Evolutionary conservation across 2,888 invertebrate species (phyloP).

Genomic region (Macaria notata): DNA sequence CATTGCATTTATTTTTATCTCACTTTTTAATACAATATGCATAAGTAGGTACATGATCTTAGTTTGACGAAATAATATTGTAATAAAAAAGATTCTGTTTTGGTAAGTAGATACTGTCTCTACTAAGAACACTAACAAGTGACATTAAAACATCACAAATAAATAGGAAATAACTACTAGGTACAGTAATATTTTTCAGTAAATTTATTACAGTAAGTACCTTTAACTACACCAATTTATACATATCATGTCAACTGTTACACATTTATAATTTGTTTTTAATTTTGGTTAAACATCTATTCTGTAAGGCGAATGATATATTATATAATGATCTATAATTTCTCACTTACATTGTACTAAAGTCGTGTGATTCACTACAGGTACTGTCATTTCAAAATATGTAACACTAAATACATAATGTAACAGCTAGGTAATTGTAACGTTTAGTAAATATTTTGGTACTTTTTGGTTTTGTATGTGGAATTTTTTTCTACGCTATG

Average conservation of each 20-base stretch:
- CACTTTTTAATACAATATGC: not conserved
- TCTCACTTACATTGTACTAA: slow-evolving; percentile 13
- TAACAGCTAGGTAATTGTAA: slow-evolving; percentile 3
- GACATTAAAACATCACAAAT: no score
- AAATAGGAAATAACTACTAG: no score
- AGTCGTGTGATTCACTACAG: slow-evolving; percentile 8
- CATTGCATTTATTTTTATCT: slow-evolving; percentile 19
- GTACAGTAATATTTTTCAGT: no score
- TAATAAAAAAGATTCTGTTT: not conserved
- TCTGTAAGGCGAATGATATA: slow-evolving; percentile 10
- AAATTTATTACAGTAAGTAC: no score
- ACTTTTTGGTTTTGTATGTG: not conserved
- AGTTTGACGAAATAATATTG: not conserved
- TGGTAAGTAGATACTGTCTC: not conserved
- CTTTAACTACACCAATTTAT: no score
- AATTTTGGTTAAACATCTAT: no score
- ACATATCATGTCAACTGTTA: no score
- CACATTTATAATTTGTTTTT: no score
- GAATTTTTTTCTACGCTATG: no score
- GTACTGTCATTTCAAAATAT: slow-evolving; percentile 1
- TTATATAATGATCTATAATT: not conserved
- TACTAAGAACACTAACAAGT: no score
- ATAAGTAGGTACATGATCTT: not conserved
- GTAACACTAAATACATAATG: slow-evolving; percentile 6
- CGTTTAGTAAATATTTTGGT: slow-evolving; percentile 18